A percentile compares a stretch with the other conserved stretches of the same genome.
phyloP scores from a whole-genome alignment of 1,140 invertebrate species.

The Holcopasites calliopsidis region DNA sequence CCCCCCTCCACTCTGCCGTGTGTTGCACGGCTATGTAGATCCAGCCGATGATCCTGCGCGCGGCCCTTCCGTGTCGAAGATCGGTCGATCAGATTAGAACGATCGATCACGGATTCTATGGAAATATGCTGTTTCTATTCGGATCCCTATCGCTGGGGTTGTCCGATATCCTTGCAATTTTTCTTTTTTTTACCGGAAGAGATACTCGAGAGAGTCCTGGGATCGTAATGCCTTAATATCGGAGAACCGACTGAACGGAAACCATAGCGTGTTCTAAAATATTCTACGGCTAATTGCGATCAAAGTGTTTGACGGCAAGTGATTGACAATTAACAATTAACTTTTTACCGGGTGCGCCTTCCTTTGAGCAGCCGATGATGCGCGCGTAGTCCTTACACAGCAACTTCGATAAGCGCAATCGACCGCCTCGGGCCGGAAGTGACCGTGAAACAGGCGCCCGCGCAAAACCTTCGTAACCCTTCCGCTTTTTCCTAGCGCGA shows the following conservation, averaged over 20 bases:
- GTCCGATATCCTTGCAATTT: slow-evolving; percentile 10
- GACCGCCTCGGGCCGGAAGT: slow-evolving; percentile 3
- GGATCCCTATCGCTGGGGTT: slow-evolving; percentile 22
- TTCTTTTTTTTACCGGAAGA: background rate
- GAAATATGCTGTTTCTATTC: slow-evolving; percentile 35
- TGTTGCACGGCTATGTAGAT: slow-evolving; percentile 9
- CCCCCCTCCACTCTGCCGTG: background rate
- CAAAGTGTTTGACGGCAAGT: background rate
- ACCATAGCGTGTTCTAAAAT: too few relatives aligned
- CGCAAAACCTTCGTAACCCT: slow-evolving; percentile 9
- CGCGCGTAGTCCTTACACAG: slow-evolving; percentile 33
- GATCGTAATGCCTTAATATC: too few relatives aligned
- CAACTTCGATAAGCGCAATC: slow-evolving; percentile 7
- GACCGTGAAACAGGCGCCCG: background rate
- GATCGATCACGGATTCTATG: slow-evolving; percentile 41
- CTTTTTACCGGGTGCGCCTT: background rate
- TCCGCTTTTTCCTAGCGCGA: background rate
- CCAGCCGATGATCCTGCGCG: slow-evolving; percentile 24
- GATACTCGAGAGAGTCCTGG: too few relatives aligned
- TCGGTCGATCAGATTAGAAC: slow-evolving; percentile 18
- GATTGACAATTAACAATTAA: too few relatives aligned
- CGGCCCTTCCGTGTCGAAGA: slow-evolving; percentile 33
- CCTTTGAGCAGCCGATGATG: background rate
- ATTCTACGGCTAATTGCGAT: too few relatives aligned
- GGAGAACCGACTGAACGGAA: too few relatives aligned